Base-by-base conservation (phyloP, 2,113 vertebrate genomes). In the Sciurus niger region DNA sequence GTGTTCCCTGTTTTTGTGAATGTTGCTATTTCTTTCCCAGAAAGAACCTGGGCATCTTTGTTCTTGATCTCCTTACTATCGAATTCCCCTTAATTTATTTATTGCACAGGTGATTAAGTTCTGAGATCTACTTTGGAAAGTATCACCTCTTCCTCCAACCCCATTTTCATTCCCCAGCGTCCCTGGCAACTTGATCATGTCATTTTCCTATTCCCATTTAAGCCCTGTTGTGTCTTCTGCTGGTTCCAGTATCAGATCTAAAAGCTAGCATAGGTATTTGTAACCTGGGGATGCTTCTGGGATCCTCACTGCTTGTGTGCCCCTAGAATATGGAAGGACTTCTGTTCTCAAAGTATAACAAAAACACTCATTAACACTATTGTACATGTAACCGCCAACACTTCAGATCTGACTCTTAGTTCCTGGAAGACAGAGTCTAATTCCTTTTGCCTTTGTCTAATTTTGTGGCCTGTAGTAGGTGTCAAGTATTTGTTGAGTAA, bases 401-500 rank as follows among this genome's bases (percentile, higher is more conserved):
- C 80, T 70, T 6, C 28, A 91, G 34, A 84, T 16, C 37, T 84
- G 13, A 30, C 37, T 95, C 6, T 68, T 55, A 60, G 78, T 65
- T 89, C 63, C 32, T 92, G 28, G 8, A 82, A 87, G 40, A 24
- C 24, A 51, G 46, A 37, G 34, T 93, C 40, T 94, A 85, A 48
- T 12, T 79, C 30, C 78, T 76, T 88, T 85, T 94, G 30, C 17
- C 28, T 90, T 37, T 37, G 37, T 37, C 16, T 83, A 11, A 80
- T n/a, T 91, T 93, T 82, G 51, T 92, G 70, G 17, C 20, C 20
- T 13, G 12, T 87, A 14, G 28, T 83, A 37, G 22, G 7, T 77
- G n/a, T 83, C n/a, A 91, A 32, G 68, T 83, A 78, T 88, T 82
- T 84, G 70, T 93, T 93, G 48, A 90, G 20, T 82, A 32, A 73